Conservation (phyloP, 2,113 vertebrate genomes). For the Forbesichthys papilliferus region DNA sequence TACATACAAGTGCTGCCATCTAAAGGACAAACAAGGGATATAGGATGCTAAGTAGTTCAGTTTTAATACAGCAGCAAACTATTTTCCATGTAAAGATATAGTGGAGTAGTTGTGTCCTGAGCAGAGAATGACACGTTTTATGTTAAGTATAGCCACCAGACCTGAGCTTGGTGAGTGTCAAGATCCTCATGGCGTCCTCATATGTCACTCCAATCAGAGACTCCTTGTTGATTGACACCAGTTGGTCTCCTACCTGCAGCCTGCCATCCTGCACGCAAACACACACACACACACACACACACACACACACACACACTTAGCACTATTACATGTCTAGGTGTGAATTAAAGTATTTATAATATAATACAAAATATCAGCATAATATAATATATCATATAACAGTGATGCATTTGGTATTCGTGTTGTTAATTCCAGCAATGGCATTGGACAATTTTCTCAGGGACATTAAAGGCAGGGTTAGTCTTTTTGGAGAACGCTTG, state of each 20-base stretch:
- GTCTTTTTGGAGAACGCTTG: too few relatives aligned
- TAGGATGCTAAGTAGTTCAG: too few relatives aligned
- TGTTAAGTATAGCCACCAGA: conserved; percentile 48
- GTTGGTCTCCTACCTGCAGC: conserved; percentile 89
- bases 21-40: too few relatives aligned
- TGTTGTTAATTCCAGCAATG: too few relatives aligned
- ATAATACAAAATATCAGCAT: not conserved
- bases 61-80: too few relatives aligned
- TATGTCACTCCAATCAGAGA: conserved; percentile 90
- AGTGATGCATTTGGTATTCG: too few relatives aligned
- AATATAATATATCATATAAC: not conserved
- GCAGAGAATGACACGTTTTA: too few relatives aligned
- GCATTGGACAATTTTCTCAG: too few relatives aligned
- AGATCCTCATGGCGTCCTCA: conserved; percentile 87
- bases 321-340: not conserved
- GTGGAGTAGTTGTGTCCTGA: too few relatives aligned
- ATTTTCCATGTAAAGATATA: too few relatives aligned
- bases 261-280: conserved; percentile 83
- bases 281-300: conserved; percentile 6
- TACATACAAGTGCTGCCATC: too few relatives aligned
- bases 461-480: not conserved
- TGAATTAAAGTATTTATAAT: not conserved
- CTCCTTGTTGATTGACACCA: conserved; percentile 93
- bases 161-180: conserved; percentile 84
- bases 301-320: not conserved